These are phyloP conservation scores for Protodeltote pygarga DNA, from an alignment of 2,888 invertebrate species.

Conservation along the genomic window DNA sequence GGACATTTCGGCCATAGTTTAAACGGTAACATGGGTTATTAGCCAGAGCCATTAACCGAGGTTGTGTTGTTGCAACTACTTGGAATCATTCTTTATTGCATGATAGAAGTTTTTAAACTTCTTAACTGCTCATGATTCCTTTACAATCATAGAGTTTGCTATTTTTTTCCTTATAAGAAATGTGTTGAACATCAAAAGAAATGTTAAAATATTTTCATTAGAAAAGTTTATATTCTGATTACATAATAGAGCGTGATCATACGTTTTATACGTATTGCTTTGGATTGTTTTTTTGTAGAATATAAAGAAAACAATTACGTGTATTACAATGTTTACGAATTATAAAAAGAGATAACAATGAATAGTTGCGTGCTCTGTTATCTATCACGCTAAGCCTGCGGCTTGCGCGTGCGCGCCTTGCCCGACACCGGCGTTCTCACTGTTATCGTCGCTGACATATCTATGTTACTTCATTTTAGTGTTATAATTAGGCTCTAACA, in stretches of 20 bases:
- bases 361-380: conserved; percentile 60
- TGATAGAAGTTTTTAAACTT: too few relatives aligned
- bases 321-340: conserved; percentile 38
- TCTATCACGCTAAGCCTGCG: conserved; percentile 59
- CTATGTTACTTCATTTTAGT: conserved; percentile 18
- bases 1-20: too few relatives aligned
- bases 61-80: too few relatives aligned
- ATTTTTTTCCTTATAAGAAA: too few relatives aligned
- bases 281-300: conserved; percentile 8
- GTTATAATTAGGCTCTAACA: conserved; percentile 6
- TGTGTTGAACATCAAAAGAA: too few relatives aligned
- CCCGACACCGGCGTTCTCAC: conserved; percentile 36
- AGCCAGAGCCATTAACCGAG: too few relatives aligned
- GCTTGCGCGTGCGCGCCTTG: conserved; percentile 55
- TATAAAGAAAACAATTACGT: conserved; percentile 25
- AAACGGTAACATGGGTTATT: too few relatives aligned
- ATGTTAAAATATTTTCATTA: too few relatives aligned
- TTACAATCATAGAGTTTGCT: too few relatives aligned
- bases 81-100: too few relatives aligned
- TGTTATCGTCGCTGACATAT: conserved; percentile 33
- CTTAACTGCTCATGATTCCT: too few relatives aligned
- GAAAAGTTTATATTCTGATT: neutral
- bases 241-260: neutral
- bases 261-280: neutral
- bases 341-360: conserved; percentile 55